Conservation (phyloP, 30 jellyfish, hydroid and myxozoan species). For the Aurelia sp. region DNA sequence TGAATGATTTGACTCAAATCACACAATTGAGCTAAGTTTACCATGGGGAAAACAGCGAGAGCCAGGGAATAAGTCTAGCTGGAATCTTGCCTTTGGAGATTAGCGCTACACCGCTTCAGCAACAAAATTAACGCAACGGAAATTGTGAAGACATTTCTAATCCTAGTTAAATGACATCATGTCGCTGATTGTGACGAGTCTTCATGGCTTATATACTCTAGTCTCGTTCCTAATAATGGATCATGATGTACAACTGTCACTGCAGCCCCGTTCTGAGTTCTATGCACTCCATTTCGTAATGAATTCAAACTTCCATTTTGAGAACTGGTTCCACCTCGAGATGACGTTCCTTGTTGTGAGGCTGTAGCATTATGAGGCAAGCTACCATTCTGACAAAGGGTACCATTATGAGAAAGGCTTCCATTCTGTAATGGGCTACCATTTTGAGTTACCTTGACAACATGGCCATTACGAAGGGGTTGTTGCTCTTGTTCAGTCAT, state of each 20-base stretch:
- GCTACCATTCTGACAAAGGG: constrained; percentile 28
- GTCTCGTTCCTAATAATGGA: constrained; percentile 60
- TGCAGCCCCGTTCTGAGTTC: constrained; percentile 58
- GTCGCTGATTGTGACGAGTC: constrained; percentile 2
- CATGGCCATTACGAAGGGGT: constrained; percentile 50
- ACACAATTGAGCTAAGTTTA: no score
- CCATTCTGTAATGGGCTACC: constrained; percentile 31
- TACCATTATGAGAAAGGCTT: constrained; percentile 24
- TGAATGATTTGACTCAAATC: no score
- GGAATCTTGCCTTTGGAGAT: no score
- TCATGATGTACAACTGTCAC: constrained; percentile 65
- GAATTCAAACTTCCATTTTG: constrained; percentile 55
- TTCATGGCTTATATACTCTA: constrained; percentile 48
- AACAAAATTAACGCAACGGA: no score
- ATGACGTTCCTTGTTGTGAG: constrained; percentile 11
- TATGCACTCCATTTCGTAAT: constrained; percentile 56
- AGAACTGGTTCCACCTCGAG: constrained; percentile 12
- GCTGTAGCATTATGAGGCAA: constrained; percentile 16
- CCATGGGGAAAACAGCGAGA: no score
- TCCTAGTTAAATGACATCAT: neutral
- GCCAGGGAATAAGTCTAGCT: no score
- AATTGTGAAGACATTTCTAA: no score
- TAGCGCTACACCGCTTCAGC: no score
- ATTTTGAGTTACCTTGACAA: constrained; percentile 5
- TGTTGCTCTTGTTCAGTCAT: constrained; percentile 31